Base-by-base conservation (phyloP, 2,113 vertebrate species). In the Melanerpes aurifrons region DNA sequence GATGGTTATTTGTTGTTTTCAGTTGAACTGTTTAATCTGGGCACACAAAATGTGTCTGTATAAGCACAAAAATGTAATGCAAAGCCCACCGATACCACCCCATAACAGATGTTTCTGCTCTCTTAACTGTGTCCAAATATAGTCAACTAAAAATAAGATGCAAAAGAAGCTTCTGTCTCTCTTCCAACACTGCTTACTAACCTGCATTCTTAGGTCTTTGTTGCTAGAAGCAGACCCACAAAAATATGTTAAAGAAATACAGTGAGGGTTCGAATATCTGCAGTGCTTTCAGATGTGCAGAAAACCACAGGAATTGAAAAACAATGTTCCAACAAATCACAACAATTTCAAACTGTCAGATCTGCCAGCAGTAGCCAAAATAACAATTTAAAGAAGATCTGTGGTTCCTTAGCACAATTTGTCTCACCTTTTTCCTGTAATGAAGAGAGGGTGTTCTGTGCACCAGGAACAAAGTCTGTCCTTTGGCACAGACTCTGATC, bases 381-480 rank as follows among this genome's bases (percentile, higher is more conserved):
- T 9, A 24, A 18, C 18, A n/a, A 6, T 35, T 72, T 17, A 28
- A 31, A 62, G 50, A 20, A 37, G 31, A n/a, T 47, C 3, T 0
- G 16, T n/a, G 56, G 5, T 15, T 85, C n/a, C 77, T 1, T 1
- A 70, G 20, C 58, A 24, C 12, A 7, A 4, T 17, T 15, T 40
- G 64, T 9, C 89, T 92, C 71, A 94, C 93, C 40, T 86, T 47
- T 89, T 28, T 79, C 40, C 59, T 20, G 12, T 6, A 15, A 9
- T 6, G 54, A 20, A 40, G 50, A n/a, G 43, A 28, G 20, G 12
- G 7, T 1, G 7, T 2, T 26, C 25, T 5, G 29, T 2, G 6
- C 12, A 15, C 58, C 12, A 3, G 26, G 50, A 79, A 19, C 4
- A 0, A 58, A 3, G 50, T 14, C 10, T 1, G 15, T 0, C 18